Evolutionary conservation across 2,888 invertebrate genomes (phyloP).

Genomic region (Polydesmus complanatus): DNA sequence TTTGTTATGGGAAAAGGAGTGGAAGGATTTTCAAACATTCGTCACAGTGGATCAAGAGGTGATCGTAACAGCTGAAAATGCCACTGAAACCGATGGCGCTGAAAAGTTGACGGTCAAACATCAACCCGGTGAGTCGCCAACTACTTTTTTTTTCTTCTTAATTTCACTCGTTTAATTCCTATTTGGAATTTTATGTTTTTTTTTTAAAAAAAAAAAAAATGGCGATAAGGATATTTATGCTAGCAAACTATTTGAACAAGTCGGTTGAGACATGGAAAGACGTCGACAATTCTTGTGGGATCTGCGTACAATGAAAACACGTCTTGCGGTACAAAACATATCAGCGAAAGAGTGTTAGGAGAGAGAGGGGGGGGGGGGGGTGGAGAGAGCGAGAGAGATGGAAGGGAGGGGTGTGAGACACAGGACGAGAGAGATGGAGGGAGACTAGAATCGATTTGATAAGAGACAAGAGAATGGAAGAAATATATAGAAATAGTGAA

Average conservation of each 20-base stretch:
- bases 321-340: no score
- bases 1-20: background rate
- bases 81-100: background rate
- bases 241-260: background rate
- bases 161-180: no score
- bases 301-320: background rate
- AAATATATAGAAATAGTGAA: no score
- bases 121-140: background rate
- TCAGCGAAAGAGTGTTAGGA: background rate
- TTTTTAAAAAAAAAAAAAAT: background rate
- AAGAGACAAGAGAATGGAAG: background rate
- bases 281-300: background rate
- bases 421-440: background rate
- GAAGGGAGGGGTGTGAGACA: background rate
- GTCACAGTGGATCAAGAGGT: background rate
- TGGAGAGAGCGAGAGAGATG: background rate
- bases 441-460: background rate
- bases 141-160: background rate
- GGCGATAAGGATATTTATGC: background rate
- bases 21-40: background rate
- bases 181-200: no score
- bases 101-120: background rate
- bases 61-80: background rate
- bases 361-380: background rate
- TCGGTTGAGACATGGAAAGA: background rate